Evolutionary conservation across 2,113 vertebrate genomes (phyloP).

Genomic region (Chionodraco myersi): DNA sequence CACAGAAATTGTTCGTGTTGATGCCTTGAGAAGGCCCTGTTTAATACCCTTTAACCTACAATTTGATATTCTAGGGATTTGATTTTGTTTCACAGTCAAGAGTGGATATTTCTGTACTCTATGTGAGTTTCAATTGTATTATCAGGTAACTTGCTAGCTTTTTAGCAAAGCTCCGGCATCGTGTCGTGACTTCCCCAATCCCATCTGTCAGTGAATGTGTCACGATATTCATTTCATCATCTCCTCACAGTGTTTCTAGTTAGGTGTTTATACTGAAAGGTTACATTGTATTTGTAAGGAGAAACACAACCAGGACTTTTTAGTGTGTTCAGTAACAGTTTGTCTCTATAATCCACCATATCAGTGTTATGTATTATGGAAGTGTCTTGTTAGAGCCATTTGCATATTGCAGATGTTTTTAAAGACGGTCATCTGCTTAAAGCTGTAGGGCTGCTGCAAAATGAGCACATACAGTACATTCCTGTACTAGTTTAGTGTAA

Average conservation of each 20-base stretch:
- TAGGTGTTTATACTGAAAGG: too few relatives aligned
- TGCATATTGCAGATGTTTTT: not conserved
- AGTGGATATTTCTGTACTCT: not conserved
- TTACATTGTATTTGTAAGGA: too few relatives aligned
- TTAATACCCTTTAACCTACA: not conserved
- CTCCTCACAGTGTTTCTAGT: not conserved
- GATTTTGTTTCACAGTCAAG: fast-evolving
- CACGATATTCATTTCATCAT: not conserved
- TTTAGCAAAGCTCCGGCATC: not conserved
- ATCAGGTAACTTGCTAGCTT: conserved; percentile 6
- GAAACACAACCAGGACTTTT: too few relatives aligned
- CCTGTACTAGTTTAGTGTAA: not conserved
- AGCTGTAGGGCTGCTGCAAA: not conserved
- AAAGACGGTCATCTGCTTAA: not conserved
- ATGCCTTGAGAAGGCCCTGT: not conserved
- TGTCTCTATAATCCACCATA: too few relatives aligned
- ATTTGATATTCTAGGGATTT: not conserved
- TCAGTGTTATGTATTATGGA: too few relatives aligned
- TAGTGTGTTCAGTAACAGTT: too few relatives aligned
- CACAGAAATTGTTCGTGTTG: conserved; percentile 13
- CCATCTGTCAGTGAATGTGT: conserved; percentile 20
- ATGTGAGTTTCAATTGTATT: not conserved
- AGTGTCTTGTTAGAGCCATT: too few relatives aligned
- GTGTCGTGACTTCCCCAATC: conserved; percentile 51
- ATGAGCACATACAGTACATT: not conserved